Evolutionary conservation across 2,888 invertebrate genomes (phyloP).

Genomic region (Drosophila fungiperda): DNA sequence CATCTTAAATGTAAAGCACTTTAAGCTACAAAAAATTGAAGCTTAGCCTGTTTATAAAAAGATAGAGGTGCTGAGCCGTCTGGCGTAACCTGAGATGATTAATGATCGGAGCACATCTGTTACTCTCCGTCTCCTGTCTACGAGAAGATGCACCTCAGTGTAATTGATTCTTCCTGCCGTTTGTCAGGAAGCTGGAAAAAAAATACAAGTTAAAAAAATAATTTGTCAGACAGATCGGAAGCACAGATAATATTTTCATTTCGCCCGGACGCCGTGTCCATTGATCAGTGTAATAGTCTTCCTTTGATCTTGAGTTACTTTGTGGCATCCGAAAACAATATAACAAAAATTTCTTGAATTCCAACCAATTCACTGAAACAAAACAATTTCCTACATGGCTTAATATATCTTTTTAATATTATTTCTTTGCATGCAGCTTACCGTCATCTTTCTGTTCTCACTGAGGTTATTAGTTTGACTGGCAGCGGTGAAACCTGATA

Average conservation of each 20-base stretch:
- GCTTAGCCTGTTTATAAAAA: constrained; percentile 15
- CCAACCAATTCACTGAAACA: constrained; percentile 4
- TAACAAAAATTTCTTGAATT: constrained; percentile 6
- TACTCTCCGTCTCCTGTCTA: constrained; percentile 54
- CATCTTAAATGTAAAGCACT: constrained; percentile 4
- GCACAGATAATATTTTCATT: constrained; percentile 58
- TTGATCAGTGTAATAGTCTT: constrained; percentile 73
- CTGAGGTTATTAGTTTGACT: constrained; percentile 62
- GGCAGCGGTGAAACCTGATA: constrained; percentile 62
- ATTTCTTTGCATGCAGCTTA: constrained; percentile 19
- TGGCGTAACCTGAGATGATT: constrained; percentile 67
- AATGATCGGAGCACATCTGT: constrained; percentile 66
- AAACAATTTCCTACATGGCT: background rate
- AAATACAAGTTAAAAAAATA: constrained; percentile 8
- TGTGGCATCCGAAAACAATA: constrained; percentile 1
- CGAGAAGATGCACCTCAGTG: constrained; percentile 54
- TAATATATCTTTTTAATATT: background rate
- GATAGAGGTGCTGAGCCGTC: constrained; percentile 58
- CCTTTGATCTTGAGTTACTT: constrained; percentile 68
- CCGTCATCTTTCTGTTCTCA: background rate
- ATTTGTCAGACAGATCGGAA: constrained; percentile 69
- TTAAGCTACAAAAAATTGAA: constrained; percentile 16
- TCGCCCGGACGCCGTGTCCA: constrained; percentile 46
- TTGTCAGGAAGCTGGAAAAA: constrained; percentile 68
- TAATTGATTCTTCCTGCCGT: constrained; percentile 67